phyloP scores from a whole-genome alignment of 1,140 invertebrate species.

The Heliconius congener region DNA sequence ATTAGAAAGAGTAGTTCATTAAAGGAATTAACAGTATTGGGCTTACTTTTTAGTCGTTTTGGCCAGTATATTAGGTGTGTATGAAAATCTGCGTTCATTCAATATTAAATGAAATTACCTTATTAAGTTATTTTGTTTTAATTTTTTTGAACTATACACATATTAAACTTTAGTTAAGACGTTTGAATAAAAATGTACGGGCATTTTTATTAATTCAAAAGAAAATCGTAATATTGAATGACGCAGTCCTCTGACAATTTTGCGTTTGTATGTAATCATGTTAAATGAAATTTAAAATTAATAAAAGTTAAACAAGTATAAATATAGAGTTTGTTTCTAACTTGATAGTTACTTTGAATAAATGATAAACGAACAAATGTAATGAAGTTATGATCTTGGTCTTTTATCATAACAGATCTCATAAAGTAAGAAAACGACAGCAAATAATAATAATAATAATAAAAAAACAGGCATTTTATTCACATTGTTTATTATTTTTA shows the following conservation, averaged over 20 bases:
- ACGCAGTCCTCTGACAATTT: background rate
- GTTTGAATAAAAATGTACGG: no score
- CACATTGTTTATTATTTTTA: no score
- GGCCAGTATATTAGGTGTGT: conserved; percentile 26
- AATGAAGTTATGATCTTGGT: background rate
- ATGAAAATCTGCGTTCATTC: background rate
- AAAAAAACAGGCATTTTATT: no score
- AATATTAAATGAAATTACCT: background rate
- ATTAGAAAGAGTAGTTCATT: conserved; percentile 12
- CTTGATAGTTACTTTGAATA: background rate
- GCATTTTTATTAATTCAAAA: background rate
- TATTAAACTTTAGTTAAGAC: no score
- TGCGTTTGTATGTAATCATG: conserved; percentile 14
- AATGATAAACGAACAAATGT: background rate
- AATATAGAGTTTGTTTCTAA: background rate
- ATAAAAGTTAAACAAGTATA: background rate
- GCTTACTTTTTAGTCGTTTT: conserved; percentile 19
- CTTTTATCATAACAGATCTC: conserved; percentile 8
- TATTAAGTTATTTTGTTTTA: no score
- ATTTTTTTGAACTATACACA: no score
- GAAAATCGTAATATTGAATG: background rate
- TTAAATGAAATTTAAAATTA: conserved; percentile 5
- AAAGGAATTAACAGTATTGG: conserved; percentile 18
- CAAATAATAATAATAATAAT: background rate
- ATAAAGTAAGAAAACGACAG: background rate